phyloP scores from a whole-genome alignment of 2,888 invertebrate genomes.

The Synanthedon vespiformis region DNA sequence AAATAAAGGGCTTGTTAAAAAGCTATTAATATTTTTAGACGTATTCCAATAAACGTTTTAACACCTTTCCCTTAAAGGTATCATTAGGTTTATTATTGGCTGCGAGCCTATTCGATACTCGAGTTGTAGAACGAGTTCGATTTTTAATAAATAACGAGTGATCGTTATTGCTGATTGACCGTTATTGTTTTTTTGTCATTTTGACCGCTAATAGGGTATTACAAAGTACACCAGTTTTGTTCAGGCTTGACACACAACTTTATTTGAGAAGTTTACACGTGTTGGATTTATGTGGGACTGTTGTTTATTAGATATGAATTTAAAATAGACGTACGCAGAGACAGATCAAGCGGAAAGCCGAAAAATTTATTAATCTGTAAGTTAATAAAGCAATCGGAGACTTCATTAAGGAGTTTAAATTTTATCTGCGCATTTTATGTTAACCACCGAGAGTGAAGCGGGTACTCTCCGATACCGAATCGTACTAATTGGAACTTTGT shows the following conservation, averaged over 20 bases:
- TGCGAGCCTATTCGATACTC: slow-evolving; percentile 24
- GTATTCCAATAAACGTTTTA: slow-evolving; percentile 68
- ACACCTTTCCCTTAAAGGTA: slow-evolving; percentile 66
- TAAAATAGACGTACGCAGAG: slow-evolving; percentile 6
- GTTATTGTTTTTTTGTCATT: slow-evolving; percentile 3
- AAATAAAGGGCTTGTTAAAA: slow-evolving; percentile 63
- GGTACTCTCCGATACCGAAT: slow-evolving; percentile 37
- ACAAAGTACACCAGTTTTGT: too few relatives aligned
- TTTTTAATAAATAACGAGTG: slow-evolving; percentile 24
- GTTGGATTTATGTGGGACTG: too few relatives aligned
- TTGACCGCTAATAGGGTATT: too few relatives aligned
- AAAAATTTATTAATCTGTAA: slow-evolving; percentile 38
- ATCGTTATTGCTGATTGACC: slow-evolving; percentile 9
- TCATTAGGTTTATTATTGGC: slow-evolving; percentile 60
- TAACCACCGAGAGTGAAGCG: slow-evolving; percentile 34
- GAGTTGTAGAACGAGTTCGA: slow-evolving; percentile 23
- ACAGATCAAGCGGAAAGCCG: slow-evolving; percentile 24
- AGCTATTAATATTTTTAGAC: slow-evolving; percentile 60
- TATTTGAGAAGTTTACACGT: too few relatives aligned
- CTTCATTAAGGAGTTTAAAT: slow-evolving; percentile 58
- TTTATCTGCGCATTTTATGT: slow-evolving; percentile 57
- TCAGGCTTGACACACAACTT: too few relatives aligned
- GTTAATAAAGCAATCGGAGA: slow-evolving; percentile 49
- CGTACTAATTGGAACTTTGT: slow-evolving; percentile 54
- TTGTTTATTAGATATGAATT: slow-evolving; percentile 10